A percentile compares a stretch with the other conserved stretches of the same genome.
phyloP scores from a whole-genome alignment of 1,140 invertebrate species.

The Platyscapa corneri region DNA sequence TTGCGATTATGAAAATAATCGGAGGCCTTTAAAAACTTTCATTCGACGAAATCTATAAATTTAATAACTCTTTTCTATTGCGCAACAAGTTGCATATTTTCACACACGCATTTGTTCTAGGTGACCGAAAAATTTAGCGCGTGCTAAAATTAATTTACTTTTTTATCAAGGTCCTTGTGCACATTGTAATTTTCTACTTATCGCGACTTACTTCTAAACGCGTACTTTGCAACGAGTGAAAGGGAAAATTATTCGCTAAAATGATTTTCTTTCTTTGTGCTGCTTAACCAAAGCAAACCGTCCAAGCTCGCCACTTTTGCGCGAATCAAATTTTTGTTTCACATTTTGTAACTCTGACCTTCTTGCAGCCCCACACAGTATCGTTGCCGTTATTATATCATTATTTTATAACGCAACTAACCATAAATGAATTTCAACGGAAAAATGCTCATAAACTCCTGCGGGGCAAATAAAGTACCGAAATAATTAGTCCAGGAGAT shows the following conservation, averaged over 20 bases:
- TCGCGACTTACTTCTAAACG: neutral
- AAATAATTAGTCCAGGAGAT: conserved; percentile 19
- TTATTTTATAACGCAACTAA: neutral
- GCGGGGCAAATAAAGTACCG: neutral
- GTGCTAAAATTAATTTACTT: neutral
- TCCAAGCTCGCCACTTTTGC: neutral
- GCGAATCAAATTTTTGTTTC: neutral
- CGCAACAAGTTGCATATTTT: neutral
- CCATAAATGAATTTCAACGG: neutral
- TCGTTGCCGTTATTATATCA: neutral
- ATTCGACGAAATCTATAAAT: neutral
- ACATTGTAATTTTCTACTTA: neutral
- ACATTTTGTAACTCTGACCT: neutral
- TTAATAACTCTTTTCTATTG: neutral
- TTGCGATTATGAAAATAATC: neutral
- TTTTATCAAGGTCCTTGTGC: neutral
- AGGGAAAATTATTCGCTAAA: neutral
- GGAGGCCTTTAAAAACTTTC: too few relatives aligned
- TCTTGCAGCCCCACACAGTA: neutral
- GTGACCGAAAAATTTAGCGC: neutral
- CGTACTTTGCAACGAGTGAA: neutral
- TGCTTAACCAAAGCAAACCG: neutral
- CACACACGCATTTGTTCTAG: neutral
- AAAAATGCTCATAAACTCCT: neutral
- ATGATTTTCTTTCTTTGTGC: neutral